Evolutionary conservation across 2,113 vertebrate genomes (phyloP), one percentile per base, ranked within the genome.

Genomic region (Pardalotus punctatus): DNA sequence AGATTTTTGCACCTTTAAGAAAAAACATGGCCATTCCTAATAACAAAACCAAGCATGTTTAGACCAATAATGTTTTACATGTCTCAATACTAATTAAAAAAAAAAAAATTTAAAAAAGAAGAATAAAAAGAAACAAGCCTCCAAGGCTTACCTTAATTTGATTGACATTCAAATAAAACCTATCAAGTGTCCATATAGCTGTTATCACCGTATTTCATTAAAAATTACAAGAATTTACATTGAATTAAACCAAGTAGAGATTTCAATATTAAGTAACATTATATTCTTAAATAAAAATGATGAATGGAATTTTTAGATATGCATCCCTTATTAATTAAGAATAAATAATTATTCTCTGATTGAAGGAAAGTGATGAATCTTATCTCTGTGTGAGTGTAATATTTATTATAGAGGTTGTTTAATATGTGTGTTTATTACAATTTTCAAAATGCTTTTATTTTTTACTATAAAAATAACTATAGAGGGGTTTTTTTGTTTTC

Each of bases 401-500:
- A 60, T 40, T 20, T 70, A 23, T 81, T 54, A 28, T 20, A 74
- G 64, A 18, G 15, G 4, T 42, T 47, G 35, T 84, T 91, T 81
- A 45, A 36, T 58, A 84, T 11, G 15, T 51, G 45, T 11, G 1
- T 23, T 11, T 23, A 14, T 50, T 73, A 50, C 4, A 1, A 4
- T 35, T 66, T 82, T 86, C 27, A 54, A 38, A 74, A 43, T 42
- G 4, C 0, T 70, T 86, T 22, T 54, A 28, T 43, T 50, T 92
- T 71, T 77, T 38, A 36, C 6, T 40, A 7, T 38, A 64, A 50
- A 76, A 47, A 9, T 38, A 69, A 40, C 5, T 53, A 7, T 5
- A 28, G 8, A 20, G 12, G 3, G 1, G 0, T 2, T 27, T 27
- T 71, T 45, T 76, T 45, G 3, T 53, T 22, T 56, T 62, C 10